phyloP scores from a whole-genome alignment of 2,888 invertebrate genomes.

The Apamea anceps region DNA sequence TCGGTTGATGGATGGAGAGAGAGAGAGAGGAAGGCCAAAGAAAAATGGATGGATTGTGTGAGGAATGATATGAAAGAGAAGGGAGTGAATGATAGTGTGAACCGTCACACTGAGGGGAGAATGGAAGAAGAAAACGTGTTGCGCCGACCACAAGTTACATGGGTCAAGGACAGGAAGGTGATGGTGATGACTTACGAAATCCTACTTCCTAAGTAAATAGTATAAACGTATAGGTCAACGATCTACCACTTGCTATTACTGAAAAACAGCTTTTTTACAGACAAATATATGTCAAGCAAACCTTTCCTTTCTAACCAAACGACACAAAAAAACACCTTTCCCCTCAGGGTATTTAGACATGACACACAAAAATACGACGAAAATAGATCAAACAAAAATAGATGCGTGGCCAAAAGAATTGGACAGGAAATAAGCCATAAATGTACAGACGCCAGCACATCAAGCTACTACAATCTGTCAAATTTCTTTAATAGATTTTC shows the following conservation, averaged over 20 bases:
- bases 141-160: too few species aligned
- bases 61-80: too few species aligned
- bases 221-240: neutral
- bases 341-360: neutral
- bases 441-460: neutral
- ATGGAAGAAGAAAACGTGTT: too few species aligned
- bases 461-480: too few species aligned
- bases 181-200: too few species aligned
- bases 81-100: too few species aligned
- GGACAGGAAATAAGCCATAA: conserved; percentile 15
- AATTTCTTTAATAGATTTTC: too few species aligned
- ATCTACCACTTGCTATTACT: neutral
- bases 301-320: neutral
- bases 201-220: too few species aligned
- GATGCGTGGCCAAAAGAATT: conserved; percentile 29
- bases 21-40: neutral
- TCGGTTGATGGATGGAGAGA: neutral
- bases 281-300: neutral
- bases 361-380: neutral
- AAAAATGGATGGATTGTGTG: neutral
- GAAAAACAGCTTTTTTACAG: neutral
- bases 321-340: neutral
- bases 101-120: too few species aligned
- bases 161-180: too few species aligned
- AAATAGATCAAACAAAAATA: conserved; percentile 34